A percentile compares a stretch with the other conserved stretches of the same genome.
These are phyloP conservation scores for Amphibalanus amphitrite DNA, from an alignment of 1,140 invertebrate species.

Conservation along the genomic window DNA sequence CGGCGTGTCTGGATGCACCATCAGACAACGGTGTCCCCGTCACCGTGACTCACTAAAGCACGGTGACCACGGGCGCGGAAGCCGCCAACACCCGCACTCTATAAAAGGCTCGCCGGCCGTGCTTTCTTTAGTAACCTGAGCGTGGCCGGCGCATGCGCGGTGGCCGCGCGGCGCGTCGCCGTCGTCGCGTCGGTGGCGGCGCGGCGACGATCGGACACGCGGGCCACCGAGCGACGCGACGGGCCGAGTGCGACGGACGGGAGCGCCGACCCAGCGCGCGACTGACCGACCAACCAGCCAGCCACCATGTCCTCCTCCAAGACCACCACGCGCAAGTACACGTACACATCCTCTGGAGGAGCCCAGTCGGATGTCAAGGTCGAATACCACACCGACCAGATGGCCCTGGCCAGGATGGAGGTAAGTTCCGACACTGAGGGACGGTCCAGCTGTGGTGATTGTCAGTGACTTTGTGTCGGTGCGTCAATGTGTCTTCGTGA, in stretches of 20 bases:
- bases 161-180: neutral
- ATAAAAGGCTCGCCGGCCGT: neutral
- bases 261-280: too few species aligned
- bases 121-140: constrained; percentile 1
- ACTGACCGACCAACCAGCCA: neutral
- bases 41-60: too few species aligned
- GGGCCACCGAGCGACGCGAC: too few species aligned
- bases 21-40: too few species aligned
- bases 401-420: neutral
- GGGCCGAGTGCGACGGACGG: too few species aligned
- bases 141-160: neutral
- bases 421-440: neutral
- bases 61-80: too few species aligned
- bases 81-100: neutral
- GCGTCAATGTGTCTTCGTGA: too few species aligned
- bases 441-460: too few species aligned
- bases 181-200: neutral
- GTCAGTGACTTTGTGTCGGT: too few species aligned
- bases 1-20: too few species aligned
- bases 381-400: neutral
- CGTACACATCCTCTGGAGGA: neutral
- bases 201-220: neutral
- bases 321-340: neutral
- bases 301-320: neutral
- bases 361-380: neutral